These are phyloP conservation scores for Grallaria varia DNA, from an alignment of 2,113 vertebrate species.

Conservation along the genomic window DNA sequence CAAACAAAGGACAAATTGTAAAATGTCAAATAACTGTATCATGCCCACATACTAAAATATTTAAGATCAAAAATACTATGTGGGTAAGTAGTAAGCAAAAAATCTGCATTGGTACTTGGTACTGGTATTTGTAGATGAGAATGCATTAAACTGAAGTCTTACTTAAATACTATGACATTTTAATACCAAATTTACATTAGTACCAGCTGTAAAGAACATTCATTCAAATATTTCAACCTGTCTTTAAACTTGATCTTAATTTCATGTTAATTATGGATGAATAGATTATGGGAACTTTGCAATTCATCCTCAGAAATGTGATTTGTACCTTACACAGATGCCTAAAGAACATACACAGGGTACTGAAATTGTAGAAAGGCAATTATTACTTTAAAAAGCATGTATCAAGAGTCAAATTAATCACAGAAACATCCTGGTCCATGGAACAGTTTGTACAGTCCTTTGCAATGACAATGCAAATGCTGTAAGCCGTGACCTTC, in stretches of 20 bases:
- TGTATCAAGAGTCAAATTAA: constrained; percentile 5
- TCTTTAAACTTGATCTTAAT: not conserved
- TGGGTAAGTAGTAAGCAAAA: constrained; percentile 44
- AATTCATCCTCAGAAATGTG: not conserved
- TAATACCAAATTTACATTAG: not conserved
- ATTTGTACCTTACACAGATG: not conserved
- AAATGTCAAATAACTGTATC: constrained; percentile 71
- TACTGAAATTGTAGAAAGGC: not conserved
- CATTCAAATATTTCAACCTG: not conserved
- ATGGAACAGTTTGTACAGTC: constrained; percentile 64
- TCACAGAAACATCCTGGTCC: constrained; percentile 43
- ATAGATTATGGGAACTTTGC: not conserved
- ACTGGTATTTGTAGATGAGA: not conserved
- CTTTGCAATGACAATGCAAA: constrained; percentile 62
- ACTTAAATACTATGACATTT: not conserved
- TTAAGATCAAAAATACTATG: constrained; percentile 50
- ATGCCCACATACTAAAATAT: constrained; percentile 66
- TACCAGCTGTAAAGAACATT: not conserved
- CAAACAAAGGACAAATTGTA: constrained; percentile 89
- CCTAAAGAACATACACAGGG: not conserved
- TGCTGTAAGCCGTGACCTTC: constrained; percentile 57
- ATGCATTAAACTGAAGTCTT: not conserved
- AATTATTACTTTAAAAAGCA: constrained; percentile 17
- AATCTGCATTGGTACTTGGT: not conserved
- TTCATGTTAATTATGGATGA: not conserved